Conservation (phyloP, 2,113 vertebrate genomes). For the Montifringilla adamsi region DNA sequence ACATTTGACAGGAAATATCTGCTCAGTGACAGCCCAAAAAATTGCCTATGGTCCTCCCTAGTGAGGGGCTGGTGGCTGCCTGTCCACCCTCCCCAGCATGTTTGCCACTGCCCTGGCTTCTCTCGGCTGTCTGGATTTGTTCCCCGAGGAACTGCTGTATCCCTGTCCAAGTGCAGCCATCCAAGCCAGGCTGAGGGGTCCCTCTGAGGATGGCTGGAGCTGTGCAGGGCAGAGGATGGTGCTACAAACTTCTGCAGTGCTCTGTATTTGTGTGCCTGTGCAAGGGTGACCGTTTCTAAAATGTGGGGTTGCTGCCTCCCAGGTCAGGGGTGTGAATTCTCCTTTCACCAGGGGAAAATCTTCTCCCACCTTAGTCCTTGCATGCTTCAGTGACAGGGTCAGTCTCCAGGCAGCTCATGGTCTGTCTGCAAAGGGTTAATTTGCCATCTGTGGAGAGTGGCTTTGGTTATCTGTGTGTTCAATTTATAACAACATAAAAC, state of each 20-base stretch:
- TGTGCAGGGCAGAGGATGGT: neutral
- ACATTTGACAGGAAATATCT: neutral
- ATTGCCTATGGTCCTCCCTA: neutral
- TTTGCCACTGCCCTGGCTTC: neutral
- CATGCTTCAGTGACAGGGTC: neutral
- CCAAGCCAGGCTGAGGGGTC: neutral
- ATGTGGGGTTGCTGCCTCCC: neutral
- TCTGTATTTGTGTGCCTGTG: rapidly evolving
- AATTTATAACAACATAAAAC: neutral
- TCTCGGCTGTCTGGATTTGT: neutral
- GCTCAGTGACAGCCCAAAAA: neutral
- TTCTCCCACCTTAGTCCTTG: neutral
- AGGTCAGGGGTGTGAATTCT: rapidly evolving
- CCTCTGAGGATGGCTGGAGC: neutral
- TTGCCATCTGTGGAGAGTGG: neutral
- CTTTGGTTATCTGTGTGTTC: neutral
- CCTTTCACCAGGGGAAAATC: neutral
- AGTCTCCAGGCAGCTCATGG: neutral
- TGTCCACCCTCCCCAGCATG: neutral
- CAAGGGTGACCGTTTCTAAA: neutral
- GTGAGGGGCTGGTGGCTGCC: neutral
- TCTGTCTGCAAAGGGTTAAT: neutral
- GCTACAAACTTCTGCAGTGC: neutral
- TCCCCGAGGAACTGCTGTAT: neutral
- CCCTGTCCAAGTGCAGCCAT: rapidly evolving